Percentiles rank a stretch among this genome's conserved stretches.
These are phyloP conservation scores for Molossus molossus DNA, from an alignment of 2,797 vertebrate species.

Conservation along the genomic window DNA sequence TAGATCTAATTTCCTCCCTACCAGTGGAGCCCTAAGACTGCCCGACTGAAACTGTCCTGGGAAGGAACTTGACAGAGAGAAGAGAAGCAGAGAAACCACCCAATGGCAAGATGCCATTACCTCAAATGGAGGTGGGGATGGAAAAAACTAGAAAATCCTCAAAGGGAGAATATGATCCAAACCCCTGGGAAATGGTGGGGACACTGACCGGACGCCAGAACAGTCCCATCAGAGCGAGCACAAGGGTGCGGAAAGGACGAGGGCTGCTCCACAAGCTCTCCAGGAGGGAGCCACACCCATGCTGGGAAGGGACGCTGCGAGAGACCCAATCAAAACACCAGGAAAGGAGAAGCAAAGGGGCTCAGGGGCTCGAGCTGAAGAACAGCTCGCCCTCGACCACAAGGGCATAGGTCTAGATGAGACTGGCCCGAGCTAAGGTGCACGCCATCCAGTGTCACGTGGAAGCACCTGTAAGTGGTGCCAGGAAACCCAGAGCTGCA, in stretches of 20 bases:
- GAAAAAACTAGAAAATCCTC: background rate
- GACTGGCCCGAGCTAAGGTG: background rate
- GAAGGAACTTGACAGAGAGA: background rate
- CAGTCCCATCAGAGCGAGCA: background rate
- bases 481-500: background rate
- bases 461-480: background rate
- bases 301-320: background rate
- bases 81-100: constrained; percentile 22
- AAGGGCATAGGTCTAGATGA: background rate
- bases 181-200: background rate
- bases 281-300: background rate
- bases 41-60: constrained; percentile 16
- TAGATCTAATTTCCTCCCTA: constrained; percentile 11
- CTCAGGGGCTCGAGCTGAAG: background rate
- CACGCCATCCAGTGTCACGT: background rate
- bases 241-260: background rate
- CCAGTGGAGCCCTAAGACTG: background rate
- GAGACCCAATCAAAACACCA: background rate
- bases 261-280: background rate
- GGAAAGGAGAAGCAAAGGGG: background rate
- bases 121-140: background rate
- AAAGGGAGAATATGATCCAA: background rate
- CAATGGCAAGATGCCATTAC: constrained; percentile 15
- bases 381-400: background rate
- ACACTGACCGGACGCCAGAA: background rate